A percentile compares a stretch with the other conserved stretches of the same genome.
These are phyloP conservation scores for Chlorodrepanis virens DNA, from an alignment of 2,113 vertebrate genomes.

Conservation along the genomic window DNA sequence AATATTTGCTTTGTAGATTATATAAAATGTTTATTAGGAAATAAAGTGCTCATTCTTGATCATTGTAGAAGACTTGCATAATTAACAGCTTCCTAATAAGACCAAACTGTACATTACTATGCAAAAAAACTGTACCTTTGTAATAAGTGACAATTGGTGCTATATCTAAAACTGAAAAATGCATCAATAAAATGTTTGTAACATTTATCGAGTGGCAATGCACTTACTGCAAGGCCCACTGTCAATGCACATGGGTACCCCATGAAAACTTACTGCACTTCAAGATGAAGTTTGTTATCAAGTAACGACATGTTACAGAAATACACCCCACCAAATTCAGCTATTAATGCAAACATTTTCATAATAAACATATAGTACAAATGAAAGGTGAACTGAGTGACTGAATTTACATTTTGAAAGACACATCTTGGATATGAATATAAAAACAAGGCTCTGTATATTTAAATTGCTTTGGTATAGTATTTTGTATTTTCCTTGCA, in stretches of 20 bases:
- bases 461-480: neutral
- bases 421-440: neutral
- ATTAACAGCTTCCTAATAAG: constrained; percentile 44
- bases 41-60: constrained; percentile 66
- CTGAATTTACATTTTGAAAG: neutral
- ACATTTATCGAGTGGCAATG: constrained; percentile 55
- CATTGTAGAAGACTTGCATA: constrained; percentile 12
- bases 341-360: neutral
- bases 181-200: constrained; percentile 11
- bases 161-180: neutral
- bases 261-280: constrained; percentile 89
- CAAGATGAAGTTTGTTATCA: constrained; percentile 96
- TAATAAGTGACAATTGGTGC: neutral
- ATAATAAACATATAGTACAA: neutral
- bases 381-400: neutral
- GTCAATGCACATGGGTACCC: constrained; percentile 77
- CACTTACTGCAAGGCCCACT: constrained; percentile 55
- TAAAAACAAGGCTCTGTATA: neutral
- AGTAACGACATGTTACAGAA: constrained; percentile 67
- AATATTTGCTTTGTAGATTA: neutral
- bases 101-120: neutral
- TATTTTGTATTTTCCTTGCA: neutral
- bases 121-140: neutral
- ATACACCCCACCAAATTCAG: neutral
- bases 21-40: constrained; percentile 71